phyloP scores from a whole-genome alignment of 1,140 invertebrate species.

The Mizuhopecten yessoensis region DNA sequence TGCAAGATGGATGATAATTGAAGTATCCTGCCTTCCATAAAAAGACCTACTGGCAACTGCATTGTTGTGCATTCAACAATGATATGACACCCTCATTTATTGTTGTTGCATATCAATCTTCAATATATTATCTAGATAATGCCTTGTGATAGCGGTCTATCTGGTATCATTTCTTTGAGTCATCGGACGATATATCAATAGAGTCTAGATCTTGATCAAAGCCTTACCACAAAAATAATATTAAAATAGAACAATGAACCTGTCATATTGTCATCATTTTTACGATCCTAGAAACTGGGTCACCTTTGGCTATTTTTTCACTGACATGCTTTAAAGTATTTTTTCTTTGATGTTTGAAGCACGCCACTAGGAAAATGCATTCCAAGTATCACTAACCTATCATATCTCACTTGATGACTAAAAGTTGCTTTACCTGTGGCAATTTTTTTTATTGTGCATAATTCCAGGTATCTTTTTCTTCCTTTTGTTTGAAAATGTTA shows the following conservation, averaged over 20 bases:
- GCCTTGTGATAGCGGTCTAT: not conserved
- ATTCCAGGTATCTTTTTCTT: not conserved
- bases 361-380: no score
- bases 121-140: not conserved
- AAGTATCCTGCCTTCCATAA: not conserved
- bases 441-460: not conserved
- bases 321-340: not conserved
- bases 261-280: not conserved
- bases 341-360: no score
- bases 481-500: no score
- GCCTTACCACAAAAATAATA: not conserved
- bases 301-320: not conserved
- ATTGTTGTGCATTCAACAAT: not conserved
- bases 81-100: not conserved
- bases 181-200: slow-evolving; percentile 9
- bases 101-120: no score
- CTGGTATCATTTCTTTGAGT: not conserved
- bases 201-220: not conserved
- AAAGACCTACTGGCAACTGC: not conserved
- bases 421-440: not conserved
- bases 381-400: no score
- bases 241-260: not conserved
- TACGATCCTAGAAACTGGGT: not conserved
- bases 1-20: slow-evolving; percentile 38
- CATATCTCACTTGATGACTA: no score